Base-by-base conservation (phyloP, 2,797 vertebrate genomes). In the Pampus argenteus region DNA sequence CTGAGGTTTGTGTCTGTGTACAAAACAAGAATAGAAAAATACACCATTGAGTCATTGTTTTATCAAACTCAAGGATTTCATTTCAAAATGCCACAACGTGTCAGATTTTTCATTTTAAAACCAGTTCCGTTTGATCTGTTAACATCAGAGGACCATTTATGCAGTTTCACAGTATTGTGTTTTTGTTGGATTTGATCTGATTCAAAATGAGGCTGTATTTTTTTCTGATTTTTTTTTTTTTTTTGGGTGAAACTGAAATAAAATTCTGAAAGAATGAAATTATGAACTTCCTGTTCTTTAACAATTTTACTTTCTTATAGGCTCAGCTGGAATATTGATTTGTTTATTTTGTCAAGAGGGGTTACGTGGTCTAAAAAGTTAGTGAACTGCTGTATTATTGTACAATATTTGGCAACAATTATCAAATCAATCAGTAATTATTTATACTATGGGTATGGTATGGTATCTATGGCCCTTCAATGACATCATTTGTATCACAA, bases 191-290 rank as follows among this genome's bases (percentile, higher is more conserved):
- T 78, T 83, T 73, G 18, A 79, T 65, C 58, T 66, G 26, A 65
- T 57, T 64, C 25, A 63, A 55, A 60, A 57, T 63, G 11, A 62
- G 29, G 45, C 52, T 71, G 17, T 25, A 0, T 79, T 50, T 74
- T 74, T 71, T 55, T 80, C 51, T 57, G 49, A 63, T 70, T 68
- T 20, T 71, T 55, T 80, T 48, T 57, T 44, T 60, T 70, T 68
- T 20, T 69, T 70, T 77, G 74, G 79, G 71, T 84, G 74, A 66
- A 77, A 49, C 36, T 69, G 57, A 68, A 85, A 84, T 84, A 82
- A 87, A 18, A 36, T 9, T 2, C 31, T 58, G 22, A 64, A 28
- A 10, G 51, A 44, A 23, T 49, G 20, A n/a, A 66, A 68, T n/a
- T 36, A 66, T 4, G 3, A 1, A 2, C 1, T 26, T 26, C 38